These are phyloP conservation scores for Terebella lapidaria DNA, from an alignment of 2,888 invertebrate genomes.

Conservation along the genomic window DNA sequence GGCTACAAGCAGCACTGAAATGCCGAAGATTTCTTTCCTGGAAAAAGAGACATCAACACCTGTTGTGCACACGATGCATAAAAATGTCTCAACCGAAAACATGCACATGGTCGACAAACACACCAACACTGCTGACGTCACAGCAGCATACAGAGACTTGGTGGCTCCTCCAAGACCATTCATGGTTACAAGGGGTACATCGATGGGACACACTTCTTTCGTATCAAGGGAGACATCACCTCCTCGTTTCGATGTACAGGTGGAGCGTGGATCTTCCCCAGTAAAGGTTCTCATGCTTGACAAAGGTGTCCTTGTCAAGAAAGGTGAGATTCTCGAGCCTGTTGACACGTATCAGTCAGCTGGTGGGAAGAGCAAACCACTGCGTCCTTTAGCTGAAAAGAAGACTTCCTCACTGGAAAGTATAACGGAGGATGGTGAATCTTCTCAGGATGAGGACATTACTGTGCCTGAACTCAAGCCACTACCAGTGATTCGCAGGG, in stretches of 20 bases:
- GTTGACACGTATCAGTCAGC: conserved; percentile 20
- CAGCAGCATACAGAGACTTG: conserved; percentile 14
- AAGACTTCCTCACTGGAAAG: conserved; percentile 14
- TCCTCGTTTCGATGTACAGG: not conserved
- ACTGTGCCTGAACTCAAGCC: not conserved
- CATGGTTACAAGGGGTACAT: conserved; percentile 16
- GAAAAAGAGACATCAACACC: conserved; percentile 27
- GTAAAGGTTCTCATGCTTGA: conserved; percentile 14
- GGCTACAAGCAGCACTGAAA: conserved; percentile 9
- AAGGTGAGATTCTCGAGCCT: conserved; percentile 19
- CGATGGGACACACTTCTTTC: not conserved
- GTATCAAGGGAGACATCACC: not conserved
- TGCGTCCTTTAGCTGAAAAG: conserved; percentile 5
- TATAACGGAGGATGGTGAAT: conserved; percentile 20
- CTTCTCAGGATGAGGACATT: conserved; percentile 5
- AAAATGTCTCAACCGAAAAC: conserved; percentile 24
- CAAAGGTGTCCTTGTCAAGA: conserved; percentile 22
- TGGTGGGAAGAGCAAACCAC: conserved; percentile 9
- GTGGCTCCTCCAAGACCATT: conserved; percentile 4
- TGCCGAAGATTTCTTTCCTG: conserved; percentile 7
- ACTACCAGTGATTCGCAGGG: not conserved
- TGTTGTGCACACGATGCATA: conserved; percentile 18
- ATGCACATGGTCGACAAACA: conserved; percentile 19
- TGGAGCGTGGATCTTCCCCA: conserved; percentile 20
- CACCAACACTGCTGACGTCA: conserved; percentile 20